Evolutionary conservation across 2,888 invertebrate genomes (phyloP).

Genomic region (Toxonevra muliebris): DNA sequence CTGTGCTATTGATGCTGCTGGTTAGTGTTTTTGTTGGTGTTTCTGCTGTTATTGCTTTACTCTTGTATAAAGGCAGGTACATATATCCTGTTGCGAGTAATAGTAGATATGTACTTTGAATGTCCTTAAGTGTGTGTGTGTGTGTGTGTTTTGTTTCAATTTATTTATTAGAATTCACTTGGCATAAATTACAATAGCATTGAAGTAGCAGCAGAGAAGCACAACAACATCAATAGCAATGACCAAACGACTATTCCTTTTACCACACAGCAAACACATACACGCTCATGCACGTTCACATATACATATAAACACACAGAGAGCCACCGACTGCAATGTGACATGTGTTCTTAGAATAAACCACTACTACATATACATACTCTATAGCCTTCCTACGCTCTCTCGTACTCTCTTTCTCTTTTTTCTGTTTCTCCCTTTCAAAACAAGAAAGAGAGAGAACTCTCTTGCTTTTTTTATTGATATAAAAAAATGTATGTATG

Average conservation of each 20-base stretch:
- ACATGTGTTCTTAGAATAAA: no score
- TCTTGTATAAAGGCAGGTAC: neutral
- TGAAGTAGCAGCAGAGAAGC: neutral
- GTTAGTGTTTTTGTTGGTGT: neutral
- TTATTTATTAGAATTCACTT: conserved; percentile 34
- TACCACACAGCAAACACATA: neutral
- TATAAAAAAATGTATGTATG: neutral
- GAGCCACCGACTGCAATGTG: neutral
- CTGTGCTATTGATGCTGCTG: neutral
- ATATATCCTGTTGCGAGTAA: neutral
- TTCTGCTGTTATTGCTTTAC: neutral
- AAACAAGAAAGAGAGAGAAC: neutral
- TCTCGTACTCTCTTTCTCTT: no score
- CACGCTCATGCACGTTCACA: conserved; percentile 6
- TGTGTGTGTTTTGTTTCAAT: conserved; percentile 29
- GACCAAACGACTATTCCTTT: no score
- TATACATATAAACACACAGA: conserved; percentile 14
- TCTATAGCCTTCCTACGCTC: no score
- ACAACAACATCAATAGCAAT: no score
- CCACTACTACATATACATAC: no score
- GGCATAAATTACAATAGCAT: conserved; percentile 30
- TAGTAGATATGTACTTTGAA: conserved; percentile 6
- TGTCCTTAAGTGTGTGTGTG: conserved; percentile 8
- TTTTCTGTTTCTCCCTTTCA: neutral
- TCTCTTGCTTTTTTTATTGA: neutral